Conservation (phyloP, 2,797 vertebrate species). For the Peromyscus nudipes region DNA sequence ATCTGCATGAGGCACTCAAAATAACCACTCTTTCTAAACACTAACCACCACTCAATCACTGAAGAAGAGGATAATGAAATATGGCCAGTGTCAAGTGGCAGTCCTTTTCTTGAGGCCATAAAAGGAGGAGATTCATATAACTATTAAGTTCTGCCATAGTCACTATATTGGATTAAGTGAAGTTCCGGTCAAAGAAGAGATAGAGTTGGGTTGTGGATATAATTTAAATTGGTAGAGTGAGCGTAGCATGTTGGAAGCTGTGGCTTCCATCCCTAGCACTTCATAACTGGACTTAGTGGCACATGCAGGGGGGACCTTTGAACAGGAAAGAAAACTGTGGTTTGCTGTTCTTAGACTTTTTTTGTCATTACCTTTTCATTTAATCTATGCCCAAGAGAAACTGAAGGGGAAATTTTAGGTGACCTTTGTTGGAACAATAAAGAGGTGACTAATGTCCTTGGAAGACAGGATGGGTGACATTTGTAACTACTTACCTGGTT, state of each 20-base stretch:
- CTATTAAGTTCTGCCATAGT: slow-evolving; percentile 31
- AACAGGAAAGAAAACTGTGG: slow-evolving; percentile 52
- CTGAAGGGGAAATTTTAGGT: slow-evolving; percentile 25
- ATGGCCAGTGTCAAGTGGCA: slow-evolving; percentile 20
- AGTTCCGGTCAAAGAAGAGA: slow-evolving; percentile 38
- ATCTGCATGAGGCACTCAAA: slow-evolving; percentile 76
- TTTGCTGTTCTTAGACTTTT: not conserved
- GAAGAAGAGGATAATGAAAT: slow-evolving; percentile 62
- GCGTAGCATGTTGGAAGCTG: not conserved
- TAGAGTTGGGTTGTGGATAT: not conserved
- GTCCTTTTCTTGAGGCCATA: slow-evolving; percentile 73
- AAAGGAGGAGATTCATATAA: slow-evolving; percentile 56
- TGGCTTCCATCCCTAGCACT: not conserved
- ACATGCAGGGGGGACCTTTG: not conserved
- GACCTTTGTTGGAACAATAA: not conserved
- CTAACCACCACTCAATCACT: slow-evolving; percentile 67
- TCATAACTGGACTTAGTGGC: not conserved
- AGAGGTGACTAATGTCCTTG: not conserved
- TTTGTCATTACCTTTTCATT: slow-evolving; percentile 12
- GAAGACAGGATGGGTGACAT: not conserved
- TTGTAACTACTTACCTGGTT: not conserved
- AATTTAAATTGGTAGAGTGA: not conserved
- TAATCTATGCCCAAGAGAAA: not conserved
- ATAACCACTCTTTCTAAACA: slow-evolving; percentile 64
- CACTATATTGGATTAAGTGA: slow-evolving; percentile 51